phyloP scores from a whole-genome alignment of 2,888 invertebrate genomes.

The Cheilosia impressa region DNA sequence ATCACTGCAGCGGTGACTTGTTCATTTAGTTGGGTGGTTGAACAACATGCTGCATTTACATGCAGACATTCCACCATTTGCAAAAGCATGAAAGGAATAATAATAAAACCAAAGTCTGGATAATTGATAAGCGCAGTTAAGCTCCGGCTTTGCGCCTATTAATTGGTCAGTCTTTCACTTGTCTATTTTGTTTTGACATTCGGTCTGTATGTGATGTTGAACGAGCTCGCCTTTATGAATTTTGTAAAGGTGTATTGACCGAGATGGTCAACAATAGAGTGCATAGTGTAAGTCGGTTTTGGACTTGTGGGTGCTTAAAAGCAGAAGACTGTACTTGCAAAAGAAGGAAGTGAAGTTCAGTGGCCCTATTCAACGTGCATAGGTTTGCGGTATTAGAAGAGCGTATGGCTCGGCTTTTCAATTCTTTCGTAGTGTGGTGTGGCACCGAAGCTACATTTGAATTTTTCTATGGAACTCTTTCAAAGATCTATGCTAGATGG shows the following conservation, averaged over 20 bases:
- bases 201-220: slow-evolving; percentile 5
- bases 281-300: slow-evolving; percentile 32
- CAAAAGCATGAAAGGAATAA: slow-evolving; percentile 57
- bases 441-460: neutral
- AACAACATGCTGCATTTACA: slow-evolving; percentile 57
- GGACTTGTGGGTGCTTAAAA: slow-evolving; percentile 18
- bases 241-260: slow-evolving; percentile 33
- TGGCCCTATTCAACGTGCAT: slow-evolving; percentile 51
- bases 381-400: slow-evolving; percentile 6
- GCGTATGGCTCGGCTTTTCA: neutral
- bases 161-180: slow-evolving; percentile 42
- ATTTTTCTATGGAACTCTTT: neutral
- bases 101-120: slow-evolving; percentile 48
- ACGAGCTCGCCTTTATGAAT: slow-evolving; percentile 3
- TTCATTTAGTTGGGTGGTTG: slow-evolving; percentile 21
- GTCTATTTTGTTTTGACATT: slow-evolving; percentile 31
- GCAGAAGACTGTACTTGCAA: neutral
- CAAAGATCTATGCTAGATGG: neutral
- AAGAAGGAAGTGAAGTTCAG: slow-evolving; percentile 60
- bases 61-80: slow-evolving; percentile 40
- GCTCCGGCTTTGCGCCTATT: slow-evolving; percentile 20
- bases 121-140: slow-evolving; percentile 41
- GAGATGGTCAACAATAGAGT: slow-evolving; percentile 42
- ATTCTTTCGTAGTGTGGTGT: neutral
- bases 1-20: slow-evolving; percentile 52